Conservation (phyloP, 2,888 invertebrate genomes). For the Acronicta aceris region DNA sequence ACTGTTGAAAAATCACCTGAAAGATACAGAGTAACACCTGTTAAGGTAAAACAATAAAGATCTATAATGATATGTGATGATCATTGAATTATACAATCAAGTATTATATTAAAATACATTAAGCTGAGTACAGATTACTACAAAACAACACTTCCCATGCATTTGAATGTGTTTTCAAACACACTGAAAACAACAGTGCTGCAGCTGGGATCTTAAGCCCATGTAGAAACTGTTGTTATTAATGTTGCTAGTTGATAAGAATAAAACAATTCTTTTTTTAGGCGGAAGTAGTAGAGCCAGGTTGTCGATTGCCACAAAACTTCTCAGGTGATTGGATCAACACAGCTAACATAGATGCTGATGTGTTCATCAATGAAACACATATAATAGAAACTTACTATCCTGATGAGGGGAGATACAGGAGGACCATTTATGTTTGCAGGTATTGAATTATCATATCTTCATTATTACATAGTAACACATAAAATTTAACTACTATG, state of each 20-base stretch:
- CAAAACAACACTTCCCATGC: background rate
- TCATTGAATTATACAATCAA: no score
- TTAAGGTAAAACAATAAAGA: constrained; percentile 85
- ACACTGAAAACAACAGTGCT: no score
- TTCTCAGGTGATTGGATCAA: constrained; percentile 99
- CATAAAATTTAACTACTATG: no score
- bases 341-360: constrained; percentile 98
- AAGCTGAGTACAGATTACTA: no score
- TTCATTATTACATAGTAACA: no score
- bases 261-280: constrained; percentile 70
- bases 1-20: constrained; percentile 98
- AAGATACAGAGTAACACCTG: constrained; percentile 95
- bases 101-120: no score
- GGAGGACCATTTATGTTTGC: constrained; percentile 97
- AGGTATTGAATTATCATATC: constrained; percentile 72
- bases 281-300: constrained; percentile 96
- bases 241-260: no score
- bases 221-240: background rate
- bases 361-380: constrained; percentile 97
- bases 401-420: constrained; percentile 96
- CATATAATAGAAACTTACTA: constrained; percentile 98
- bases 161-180: no score
- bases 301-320: constrained; percentile 97
- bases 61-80: no score
- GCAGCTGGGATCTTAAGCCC: no score